Evolutionary conservation across 1,140 invertebrate species (phyloP).

Genomic region (Anastrepha ludens): DNA sequence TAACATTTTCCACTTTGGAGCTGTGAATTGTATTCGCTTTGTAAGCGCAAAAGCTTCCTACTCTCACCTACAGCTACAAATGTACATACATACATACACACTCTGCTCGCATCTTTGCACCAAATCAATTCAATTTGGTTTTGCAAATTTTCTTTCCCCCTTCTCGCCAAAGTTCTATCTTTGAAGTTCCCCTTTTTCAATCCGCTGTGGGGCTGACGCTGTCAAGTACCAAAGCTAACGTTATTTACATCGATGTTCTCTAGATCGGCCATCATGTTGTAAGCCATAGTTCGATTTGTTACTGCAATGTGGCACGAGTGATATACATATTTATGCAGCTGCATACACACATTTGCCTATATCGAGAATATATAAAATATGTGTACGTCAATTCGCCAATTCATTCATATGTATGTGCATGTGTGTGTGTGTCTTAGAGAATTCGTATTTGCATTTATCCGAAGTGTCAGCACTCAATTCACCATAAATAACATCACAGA

Average conservation of each 20-base stretch:
- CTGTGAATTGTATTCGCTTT: background rate
- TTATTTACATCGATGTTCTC: constrained; percentile 44
- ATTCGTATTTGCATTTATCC: constrained; percentile 35
- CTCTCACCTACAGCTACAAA: background rate
- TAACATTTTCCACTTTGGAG: constrained; percentile 61
- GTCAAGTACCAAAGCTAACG: constrained; percentile 39
- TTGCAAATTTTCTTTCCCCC: constrained; percentile 28
- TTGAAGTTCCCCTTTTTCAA: constrained; percentile 8
- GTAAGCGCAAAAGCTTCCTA: constrained; percentile 7
- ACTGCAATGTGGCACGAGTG: constrained; percentile 3
- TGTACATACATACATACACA: background rate
- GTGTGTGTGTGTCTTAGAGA: background rate
- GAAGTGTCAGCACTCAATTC: constrained; percentile 33
- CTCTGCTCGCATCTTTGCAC: background rate
- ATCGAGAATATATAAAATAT: no score
- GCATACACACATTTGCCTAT: background rate
- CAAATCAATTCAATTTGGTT: constrained; percentile 45
- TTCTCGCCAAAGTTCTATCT: background rate
- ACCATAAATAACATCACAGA: constrained; percentile 32
- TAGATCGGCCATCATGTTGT: background rate
- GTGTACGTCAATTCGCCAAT: no score
- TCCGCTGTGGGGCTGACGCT: constrained; percentile 22
- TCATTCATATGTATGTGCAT: no score
- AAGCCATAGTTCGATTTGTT: background rate
- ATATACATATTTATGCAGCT: background rate